Conservation (phyloP, 1,140 invertebrate genomes). For the Drosophila saltans region DNA sequence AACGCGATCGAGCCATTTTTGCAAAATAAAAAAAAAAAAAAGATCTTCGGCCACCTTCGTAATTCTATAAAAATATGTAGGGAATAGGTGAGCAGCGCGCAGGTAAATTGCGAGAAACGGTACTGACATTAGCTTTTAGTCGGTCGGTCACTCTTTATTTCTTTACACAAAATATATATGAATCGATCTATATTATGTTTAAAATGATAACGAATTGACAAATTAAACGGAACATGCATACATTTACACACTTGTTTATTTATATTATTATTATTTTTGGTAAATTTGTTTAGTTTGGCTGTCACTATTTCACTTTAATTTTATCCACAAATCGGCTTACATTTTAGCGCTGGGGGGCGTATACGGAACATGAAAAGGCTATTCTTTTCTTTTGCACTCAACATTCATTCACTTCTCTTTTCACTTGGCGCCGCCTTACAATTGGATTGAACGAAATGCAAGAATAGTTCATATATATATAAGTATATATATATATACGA, state of each 20-base stretch:
- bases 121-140: neutral
- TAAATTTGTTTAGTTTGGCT: slow-evolving; percentile 26
- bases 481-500: neutral
- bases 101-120: slow-evolving; percentile 33
- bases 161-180: neutral
- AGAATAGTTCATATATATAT: neutral
- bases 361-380: slow-evolving; percentile 17
- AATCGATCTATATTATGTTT: slow-evolving; percentile 19
- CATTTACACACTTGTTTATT: neutral
- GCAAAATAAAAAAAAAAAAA: neutral
- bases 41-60: slow-evolving; percentile 3
- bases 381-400: slow-evolving; percentile 42
- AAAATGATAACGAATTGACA: slow-evolving; percentile 6
- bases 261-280: slow-evolving; percentile 29
- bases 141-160: neutral
- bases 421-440: slow-evolving; percentile 20
- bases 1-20: slow-evolving; percentile 2
- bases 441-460: slow-evolving; percentile 12
- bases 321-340: slow-evolving; percentile 46
- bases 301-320: slow-evolving; percentile 32
- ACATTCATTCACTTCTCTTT: slow-evolving; percentile 46
- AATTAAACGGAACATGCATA: neutral
- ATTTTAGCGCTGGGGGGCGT: slow-evolving; percentile 32
- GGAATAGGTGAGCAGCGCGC: slow-evolving; percentile 22
- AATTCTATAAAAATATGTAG: neutral